Evolutionary conservation across 2,888 invertebrate species (phyloP).

Genomic region (Tetragonula carbonaria): DNA sequence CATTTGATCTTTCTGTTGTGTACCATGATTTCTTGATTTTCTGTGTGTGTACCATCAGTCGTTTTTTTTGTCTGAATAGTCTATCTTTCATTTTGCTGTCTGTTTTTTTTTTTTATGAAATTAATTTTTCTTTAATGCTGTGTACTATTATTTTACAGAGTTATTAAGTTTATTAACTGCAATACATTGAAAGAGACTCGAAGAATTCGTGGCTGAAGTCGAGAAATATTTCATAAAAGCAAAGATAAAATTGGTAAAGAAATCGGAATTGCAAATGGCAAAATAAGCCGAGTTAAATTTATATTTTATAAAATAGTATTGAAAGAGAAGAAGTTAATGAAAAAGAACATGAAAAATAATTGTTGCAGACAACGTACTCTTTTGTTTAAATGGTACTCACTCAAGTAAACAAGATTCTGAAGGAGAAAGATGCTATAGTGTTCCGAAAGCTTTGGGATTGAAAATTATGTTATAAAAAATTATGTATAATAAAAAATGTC

Average conservation of each 20-base stretch:
- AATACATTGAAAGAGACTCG: neutral
- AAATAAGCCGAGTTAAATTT: neutral
- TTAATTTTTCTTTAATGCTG: neutral
- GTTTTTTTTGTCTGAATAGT: too few relatives aligned
- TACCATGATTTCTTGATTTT: neutral
- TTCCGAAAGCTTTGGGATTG: neutral
- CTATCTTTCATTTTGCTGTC: neutral
- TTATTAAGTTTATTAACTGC: neutral
- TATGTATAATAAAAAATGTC: too few relatives aligned
- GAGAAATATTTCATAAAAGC: neutral
- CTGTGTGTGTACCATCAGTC: neutral
- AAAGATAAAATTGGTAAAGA: conserved; percentile 1
- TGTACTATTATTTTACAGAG: conserved; percentile 4
- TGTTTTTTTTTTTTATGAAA: neutral
- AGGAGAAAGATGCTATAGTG: neutral
- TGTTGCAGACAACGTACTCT: conserved; percentile 3
- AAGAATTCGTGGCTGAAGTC: conserved; percentile 5
- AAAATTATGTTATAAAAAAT: too few relatives aligned
- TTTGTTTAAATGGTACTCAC: neutral
- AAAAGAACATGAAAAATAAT: conserved; percentile 7
- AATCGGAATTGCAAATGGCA: neutral
- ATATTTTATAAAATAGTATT: neutral
- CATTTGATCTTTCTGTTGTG: neutral
- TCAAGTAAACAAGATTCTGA: neutral
- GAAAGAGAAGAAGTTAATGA: neutral